phyloP scores from a whole-genome alignment of 2,113 vertebrate species.

The Telmatochromis sp. region DNA sequence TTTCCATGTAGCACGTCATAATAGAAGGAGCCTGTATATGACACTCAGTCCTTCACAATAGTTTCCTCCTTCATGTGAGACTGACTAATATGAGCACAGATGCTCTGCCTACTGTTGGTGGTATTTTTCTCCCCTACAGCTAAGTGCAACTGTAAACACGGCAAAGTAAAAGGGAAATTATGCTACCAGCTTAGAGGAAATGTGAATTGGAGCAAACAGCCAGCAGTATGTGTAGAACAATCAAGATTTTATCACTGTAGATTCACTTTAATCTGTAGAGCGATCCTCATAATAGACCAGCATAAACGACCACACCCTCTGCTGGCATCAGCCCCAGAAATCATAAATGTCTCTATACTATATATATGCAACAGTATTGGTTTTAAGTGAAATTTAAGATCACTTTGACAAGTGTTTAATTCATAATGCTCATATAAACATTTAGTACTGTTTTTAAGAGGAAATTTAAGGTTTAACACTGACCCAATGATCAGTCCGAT shows the following conservation, averaged over 20 bases:
- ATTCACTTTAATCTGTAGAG: background rate
- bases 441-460: background rate
- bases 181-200: background rate
- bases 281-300: background rate
- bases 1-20: background rate
- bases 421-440: background rate
- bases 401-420: background rate
- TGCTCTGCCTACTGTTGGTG: background rate
- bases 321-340: background rate
- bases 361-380: background rate
- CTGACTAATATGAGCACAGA: background rate
- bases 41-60: background rate
- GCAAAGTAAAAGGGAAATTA: background rate
- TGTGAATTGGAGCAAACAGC: background rate
- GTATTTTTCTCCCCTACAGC: background rate
- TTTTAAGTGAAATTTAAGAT: background rate
- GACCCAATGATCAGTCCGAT: background rate
- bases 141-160: background rate
- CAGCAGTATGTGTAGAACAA: background rate
- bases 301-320: background rate
- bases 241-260: background rate
- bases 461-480: background rate
- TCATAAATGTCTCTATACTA: background rate
- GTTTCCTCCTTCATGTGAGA: background rate
- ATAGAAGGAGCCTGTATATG: background rate